Evolutionary conservation across 1,140 invertebrate species (phyloP), one percentile per base, ranked within the genome.

Genomic region (Scylla paramamosain): DNA sequence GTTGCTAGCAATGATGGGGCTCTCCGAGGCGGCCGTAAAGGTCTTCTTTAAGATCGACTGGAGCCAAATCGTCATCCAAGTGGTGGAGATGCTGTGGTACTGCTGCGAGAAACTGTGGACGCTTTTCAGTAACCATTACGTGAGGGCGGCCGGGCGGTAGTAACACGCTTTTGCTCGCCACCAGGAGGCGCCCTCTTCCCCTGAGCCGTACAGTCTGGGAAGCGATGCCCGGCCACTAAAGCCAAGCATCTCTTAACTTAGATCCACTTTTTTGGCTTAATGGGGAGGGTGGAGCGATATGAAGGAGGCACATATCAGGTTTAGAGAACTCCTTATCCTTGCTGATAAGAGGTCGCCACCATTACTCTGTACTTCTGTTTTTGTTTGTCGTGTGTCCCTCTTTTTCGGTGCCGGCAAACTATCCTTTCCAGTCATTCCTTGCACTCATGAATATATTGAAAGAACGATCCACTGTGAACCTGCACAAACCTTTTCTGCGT

Each of bases 41-140:
- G 84, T 95, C 48, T 92, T 93, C 91, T 95, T 95, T 86, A n/a
- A 20, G 91, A 32, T 95, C 16, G 94, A 95, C 94, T 95, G 94
- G 94, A 92, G 28, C 31, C 94, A 92, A 86, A 59, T 91, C 2
- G 12, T 92, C 29, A 82, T 95, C 4, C 94, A 95, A 14, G 7
- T 95, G 16, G 20, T 95, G 91, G 91, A 95, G 39, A 95, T 95
- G 91, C n/a, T 92, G 4, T 95, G 91, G 83, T 95, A 95, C 32
- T 95, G 90, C 31, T 95, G 90, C 45, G 91, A 95, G 8, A 95
- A 95, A 28, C 48, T 95, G 28, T 89, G 91, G 90, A 89, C 94
- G 31, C 91, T 95, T 8, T 92, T 89, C 48, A 82, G 83, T 28
- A 59, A 77, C 84, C 82, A 92, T n/a, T 91, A 93, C 46, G 7